Evolutionary conservation across 2,888 invertebrate species (phyloP).

Genomic region (Campoletis raptor): DNA sequence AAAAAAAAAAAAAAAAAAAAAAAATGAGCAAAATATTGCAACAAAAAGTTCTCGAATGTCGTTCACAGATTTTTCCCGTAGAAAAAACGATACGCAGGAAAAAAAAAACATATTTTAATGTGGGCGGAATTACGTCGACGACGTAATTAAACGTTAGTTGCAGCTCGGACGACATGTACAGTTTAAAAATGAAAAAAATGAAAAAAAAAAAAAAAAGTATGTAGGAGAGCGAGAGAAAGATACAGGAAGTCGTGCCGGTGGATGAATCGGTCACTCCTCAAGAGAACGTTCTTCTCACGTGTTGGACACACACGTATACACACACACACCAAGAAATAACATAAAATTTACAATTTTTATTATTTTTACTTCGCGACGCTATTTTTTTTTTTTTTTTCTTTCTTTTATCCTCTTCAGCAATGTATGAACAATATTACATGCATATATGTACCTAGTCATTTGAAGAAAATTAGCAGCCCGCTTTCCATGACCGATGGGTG

Average conservation of each 20-base stretch:
- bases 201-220: constrained; percentile 24
- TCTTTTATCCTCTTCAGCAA: not conserved
- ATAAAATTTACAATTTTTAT: constrained; percentile 24
- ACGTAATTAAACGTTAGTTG: constrained; percentile 60
- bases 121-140: constrained; percentile 1
- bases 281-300: constrained; percentile 60
- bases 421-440: constrained; percentile 23
- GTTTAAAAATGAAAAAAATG: too few species aligned
- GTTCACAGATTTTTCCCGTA: not conserved
- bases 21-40: not conserved
- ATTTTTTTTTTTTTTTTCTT: constrained; percentile 43
- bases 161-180: constrained; percentile 40
- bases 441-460: constrained; percentile 50
- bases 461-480: constrained; percentile 62
- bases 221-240: constrained; percentile 46
- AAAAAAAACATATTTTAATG: not conserved
- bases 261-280: constrained; percentile 66
- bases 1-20: not conserved
- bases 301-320: constrained; percentile 17
- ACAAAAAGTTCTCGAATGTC: not conserved
- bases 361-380: constrained; percentile 34
- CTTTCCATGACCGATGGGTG: constrained; percentile 67
- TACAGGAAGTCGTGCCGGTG: constrained; percentile 68
- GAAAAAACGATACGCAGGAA: not conserved
- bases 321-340: constrained; percentile 1